Percentiles rank a stretch among this genome's conserved stretches.
These are phyloP conservation scores for Cygnus atratus DNA, from an alignment of 2,113 vertebrate genomes.

Conservation along the genomic window DNA sequence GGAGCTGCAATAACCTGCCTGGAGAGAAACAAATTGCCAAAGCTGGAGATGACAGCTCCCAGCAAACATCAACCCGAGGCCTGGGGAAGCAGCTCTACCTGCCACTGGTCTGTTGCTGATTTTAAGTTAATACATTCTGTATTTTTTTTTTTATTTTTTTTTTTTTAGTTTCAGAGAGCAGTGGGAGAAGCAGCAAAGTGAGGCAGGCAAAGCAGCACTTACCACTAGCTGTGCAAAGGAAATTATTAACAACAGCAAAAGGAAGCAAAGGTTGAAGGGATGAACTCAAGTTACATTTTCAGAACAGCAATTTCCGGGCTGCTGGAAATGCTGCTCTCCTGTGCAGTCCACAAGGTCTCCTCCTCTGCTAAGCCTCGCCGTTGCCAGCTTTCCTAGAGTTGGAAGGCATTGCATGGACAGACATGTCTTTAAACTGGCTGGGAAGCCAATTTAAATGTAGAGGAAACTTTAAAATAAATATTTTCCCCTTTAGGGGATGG, in stretches of 20 bases:
- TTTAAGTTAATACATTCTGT: neutral
- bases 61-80: neutral
- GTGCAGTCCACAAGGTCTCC: neutral
- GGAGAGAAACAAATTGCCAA: neutral
- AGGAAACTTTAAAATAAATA: slow-evolving; percentile 62
- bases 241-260: slow-evolving; percentile 40
- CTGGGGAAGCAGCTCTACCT: neutral
- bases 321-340: neutral
- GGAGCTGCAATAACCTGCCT: neutral
- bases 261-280: slow-evolving; percentile 9
- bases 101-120: neutral
- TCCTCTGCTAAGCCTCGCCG: neutral
- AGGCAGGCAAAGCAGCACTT: neutral
- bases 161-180: neutral
- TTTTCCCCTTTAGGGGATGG: slow-evolving; percentile 18
- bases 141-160: neutral
- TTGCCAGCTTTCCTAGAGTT: neutral
- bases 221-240: neutral
- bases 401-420: neutral
- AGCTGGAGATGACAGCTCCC: neutral
- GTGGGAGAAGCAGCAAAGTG: neutral
- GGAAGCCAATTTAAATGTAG: slow-evolving; percentile 25
- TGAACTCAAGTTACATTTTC: neutral
- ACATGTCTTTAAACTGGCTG: neutral
- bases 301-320: neutral